Evolutionary conservation across 2,797 vertebrate genomes (phyloP), one percentile per base, ranked within the genome.

Genomic region (Zonotrichia albicollis): DNA sequence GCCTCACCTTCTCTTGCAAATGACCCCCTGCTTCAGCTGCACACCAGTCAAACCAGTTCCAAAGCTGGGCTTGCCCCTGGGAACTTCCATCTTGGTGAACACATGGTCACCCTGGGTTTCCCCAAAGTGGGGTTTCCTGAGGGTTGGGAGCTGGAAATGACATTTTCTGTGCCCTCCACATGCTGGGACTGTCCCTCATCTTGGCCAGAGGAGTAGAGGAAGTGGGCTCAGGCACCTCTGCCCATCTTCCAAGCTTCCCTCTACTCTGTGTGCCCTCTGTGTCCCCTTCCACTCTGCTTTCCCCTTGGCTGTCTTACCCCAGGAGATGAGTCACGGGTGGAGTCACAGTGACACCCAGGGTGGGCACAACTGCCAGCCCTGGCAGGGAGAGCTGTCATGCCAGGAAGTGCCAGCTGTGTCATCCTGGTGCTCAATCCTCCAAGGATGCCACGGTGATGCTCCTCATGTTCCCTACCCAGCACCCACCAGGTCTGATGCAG

Each of bases 401-500:
- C 2, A 3, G 48, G 30, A 89, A 40, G 43, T 84, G 64, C 53
- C 82, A 48, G 65, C 79, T 91, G 54, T 65, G 46, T 38, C 51
- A 78, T 72, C 46, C 10, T 1, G 0, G n/a, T 9, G 1, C 67
- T 90, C 12, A 25, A 0, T 83, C 70, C 9, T 8, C 62, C 0
- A 0, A 70, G 64, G 40, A 22, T 43, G 46, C 45, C 9, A 26
- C 51, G 5, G 23, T 36, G 81, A 50, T 43, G 58, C 11, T 85
- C 54, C 68, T 50, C 3, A 0, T 2, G 2, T 40, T 94, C 65
- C 65, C 50, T 23, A 9, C 32, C n/a, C 20, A 61, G 45, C n/a
- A 12, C 53, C 71, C 9, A 0, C 30, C 9, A 11, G 29, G 16
- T 87, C 53, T 0, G 0, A 5, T 20, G 4, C 1, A 12, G 29